These are phyloP conservation scores for Idaea dimidiata DNA, from an alignment of 2,888 invertebrate genomes.

Conservation along the genomic window DNA sequence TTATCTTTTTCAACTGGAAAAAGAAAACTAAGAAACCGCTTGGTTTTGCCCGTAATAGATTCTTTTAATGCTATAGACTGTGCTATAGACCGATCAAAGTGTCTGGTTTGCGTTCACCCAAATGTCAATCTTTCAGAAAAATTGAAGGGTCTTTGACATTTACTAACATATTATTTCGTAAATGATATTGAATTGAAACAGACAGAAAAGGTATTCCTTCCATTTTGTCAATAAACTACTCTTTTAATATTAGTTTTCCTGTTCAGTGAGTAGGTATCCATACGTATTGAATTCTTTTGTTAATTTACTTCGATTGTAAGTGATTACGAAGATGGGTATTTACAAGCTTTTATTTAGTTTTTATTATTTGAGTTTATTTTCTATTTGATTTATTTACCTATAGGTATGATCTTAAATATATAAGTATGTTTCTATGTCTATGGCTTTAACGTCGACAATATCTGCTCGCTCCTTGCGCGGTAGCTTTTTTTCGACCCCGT, in stretches of 20 bases:
- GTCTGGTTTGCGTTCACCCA: neutral
- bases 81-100: neutral
- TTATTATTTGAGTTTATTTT: no score
- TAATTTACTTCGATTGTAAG: neutral
- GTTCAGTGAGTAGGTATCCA: neutral
- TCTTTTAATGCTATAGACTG: no score
- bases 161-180: neutral
- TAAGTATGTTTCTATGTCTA: no score
- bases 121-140: neutral
- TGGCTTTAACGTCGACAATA: no score
- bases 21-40: no score
- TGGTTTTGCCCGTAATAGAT: no score
- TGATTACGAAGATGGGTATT: neutral
- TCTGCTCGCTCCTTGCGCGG: no score
- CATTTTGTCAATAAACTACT: neutral
- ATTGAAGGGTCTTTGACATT: neutral
- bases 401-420: no score
- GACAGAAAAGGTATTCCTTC: neutral
- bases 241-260: neutral
- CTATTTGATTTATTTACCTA: no score
- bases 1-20: no score
- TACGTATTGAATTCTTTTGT: neutral
- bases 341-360: no score
- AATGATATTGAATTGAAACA: constrained; percentile 1
- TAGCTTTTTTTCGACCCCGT: no score